Evolutionary conservation across 2,113 vertebrate species (phyloP).

Genomic region (Lichenostomus cassidix): DNA sequence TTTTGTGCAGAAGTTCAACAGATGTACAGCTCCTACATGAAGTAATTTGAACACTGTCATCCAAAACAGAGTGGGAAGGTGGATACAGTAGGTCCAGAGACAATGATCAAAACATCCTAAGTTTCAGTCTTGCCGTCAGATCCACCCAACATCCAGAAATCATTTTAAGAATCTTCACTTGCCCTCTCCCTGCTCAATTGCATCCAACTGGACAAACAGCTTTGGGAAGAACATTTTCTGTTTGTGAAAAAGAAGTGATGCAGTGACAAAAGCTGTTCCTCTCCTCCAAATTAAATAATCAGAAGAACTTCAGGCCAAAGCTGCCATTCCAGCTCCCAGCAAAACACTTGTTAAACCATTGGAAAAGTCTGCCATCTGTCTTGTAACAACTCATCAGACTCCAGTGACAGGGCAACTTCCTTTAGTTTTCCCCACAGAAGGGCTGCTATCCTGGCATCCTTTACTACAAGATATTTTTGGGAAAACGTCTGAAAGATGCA

Average conservation of each 20-base stretch:
- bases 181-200: not conserved
- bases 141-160: not conserved
- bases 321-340: not conserved
- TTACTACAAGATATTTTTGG: not conserved
- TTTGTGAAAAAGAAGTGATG: not conserved
- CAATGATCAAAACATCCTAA: not conserved
- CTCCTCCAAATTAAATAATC: not conserved
- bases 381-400: not conserved
- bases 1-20: not conserved
- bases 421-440: not conserved
- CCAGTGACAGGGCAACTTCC: not conserved
- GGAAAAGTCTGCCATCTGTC: not conserved
- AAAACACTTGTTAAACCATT: not conserved
- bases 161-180: not conserved
- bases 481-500: not conserved
- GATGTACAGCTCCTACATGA: not conserved
- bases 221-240: not conserved
- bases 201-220: not conserved
- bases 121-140: not conserved
- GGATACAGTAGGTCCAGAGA: not conserved
- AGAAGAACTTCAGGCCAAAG: not conserved
- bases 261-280: not conserved
- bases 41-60: not conserved
- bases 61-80: not conserved
- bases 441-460: not conserved